These are phyloP conservation scores for Syngnathoides biaculeatus DNA, from an alignment of 2,113 vertebrate genomes.

Conservation along the genomic window DNA sequence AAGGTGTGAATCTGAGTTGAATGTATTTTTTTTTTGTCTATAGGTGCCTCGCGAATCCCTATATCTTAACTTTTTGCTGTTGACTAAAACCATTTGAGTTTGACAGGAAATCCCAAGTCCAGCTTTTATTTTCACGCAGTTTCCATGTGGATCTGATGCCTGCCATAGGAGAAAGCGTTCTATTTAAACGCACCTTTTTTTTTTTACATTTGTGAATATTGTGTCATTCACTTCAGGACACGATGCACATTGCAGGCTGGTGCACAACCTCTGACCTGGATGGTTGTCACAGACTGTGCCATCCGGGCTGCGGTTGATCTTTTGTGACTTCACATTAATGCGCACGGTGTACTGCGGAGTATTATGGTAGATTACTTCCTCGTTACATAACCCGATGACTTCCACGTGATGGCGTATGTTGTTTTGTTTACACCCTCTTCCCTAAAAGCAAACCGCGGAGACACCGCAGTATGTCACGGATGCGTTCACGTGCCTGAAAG, in stretches of 20 bases:
- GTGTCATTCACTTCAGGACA: not conserved
- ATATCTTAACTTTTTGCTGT: too few relatives aligned
- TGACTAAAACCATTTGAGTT: too few relatives aligned
- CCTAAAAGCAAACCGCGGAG: not conserved
- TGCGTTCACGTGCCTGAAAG: not conserved
- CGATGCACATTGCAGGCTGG: not conserved
- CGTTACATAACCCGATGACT: constrained; percentile 31
- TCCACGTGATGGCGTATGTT: constrained; percentile 22
- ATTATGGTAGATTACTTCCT: constrained; percentile 13
- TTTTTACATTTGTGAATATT: not conserved
- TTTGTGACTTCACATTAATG: constrained; percentile 2
- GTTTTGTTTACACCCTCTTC: constrained; percentile 3
- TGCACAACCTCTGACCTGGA: constrained; percentile 32
- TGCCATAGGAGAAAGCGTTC: not conserved
- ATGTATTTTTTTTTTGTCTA: too few relatives aligned
- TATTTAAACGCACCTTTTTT: not conserved
- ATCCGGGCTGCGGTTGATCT: constrained; percentile 8
- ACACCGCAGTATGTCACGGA: too few relatives aligned
- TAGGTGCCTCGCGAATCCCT: too few relatives aligned
- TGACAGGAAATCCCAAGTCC: too few relatives aligned
- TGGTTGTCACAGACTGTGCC: constrained; percentile 30
- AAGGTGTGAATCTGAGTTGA: too few relatives aligned
- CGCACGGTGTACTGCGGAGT: not conserved
- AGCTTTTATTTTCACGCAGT: too few relatives aligned
- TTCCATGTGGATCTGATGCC: not conserved